Evolutionary conservation across 2,113 vertebrate species (phyloP), one percentile per base, ranked within the genome.

Genomic region (Phaetusa simplex): DNA sequence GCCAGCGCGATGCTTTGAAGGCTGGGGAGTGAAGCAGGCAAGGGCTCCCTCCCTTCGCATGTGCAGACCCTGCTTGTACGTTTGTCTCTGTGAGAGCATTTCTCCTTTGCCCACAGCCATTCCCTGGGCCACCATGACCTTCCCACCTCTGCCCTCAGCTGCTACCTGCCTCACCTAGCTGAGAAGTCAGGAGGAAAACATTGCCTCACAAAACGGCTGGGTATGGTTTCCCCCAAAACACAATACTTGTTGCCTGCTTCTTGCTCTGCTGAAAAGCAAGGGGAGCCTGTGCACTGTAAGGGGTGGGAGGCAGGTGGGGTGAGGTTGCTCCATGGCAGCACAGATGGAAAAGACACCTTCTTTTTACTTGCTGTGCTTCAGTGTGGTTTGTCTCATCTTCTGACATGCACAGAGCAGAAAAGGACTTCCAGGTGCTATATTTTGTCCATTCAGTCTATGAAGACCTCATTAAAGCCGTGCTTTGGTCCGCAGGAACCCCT

Each of bases 41-140:
- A 45, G 6, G 19, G 32, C 40, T 77, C 5, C 6, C 24, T 77
- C 32, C 29, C 40, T 29, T 5, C 4, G 0, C 0, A 1, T 23
- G 26, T 27, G 20, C 82, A 81, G 17, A 52, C 20, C 22, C 6
- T 0, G 3, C 45, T 21, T 23, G 17, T 3, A 4, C 1, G 3
- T n/a, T 55, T 45, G 12, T 55, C 26, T 40, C 27, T 2, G 1
- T 29, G 16, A 3, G 8, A 43, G 6, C 24, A 29, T 47, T 74
- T 78, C 27, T 26, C 24, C 43, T 67, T 69, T 3, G 1, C 23
- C 62, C 27, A 53, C 0, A 0, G 64, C 32, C 3, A 1, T 45
- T 59, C 69, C 23, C 64, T 47, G 3, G 12, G 26, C 23, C 50
- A 43, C 27, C 19, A 11, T 2, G 4, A 45, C 58, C 36, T 69